Conservation (phyloP, 2,797 vertebrate genomes). For the Rhyacichthys aspro region DNA sequence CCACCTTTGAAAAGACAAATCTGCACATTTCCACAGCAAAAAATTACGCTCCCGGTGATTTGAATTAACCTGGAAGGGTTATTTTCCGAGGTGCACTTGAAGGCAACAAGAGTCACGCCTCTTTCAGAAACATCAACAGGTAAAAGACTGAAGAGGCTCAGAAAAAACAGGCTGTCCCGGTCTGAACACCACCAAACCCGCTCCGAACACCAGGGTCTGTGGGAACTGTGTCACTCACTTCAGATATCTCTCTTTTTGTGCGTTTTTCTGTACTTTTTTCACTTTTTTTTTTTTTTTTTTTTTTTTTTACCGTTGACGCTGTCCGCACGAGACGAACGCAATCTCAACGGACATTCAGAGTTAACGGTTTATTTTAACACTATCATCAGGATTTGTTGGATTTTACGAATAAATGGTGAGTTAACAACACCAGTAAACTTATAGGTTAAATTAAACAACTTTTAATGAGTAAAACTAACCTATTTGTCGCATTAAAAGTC, state of each 20-base stretch:
- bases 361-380: neutral
- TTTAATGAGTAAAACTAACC: neutral
- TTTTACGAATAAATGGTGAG: neutral
- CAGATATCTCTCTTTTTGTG: neutral
- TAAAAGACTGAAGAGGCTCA: neutral
- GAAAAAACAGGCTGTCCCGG: neutral
- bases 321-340: neutral
- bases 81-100: neutral
- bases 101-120: neutral
- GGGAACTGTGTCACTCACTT: neutral
- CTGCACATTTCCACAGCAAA: no score
- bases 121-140: neutral
- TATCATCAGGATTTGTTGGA: no score
- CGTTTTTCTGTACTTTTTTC: neutral
- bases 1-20: no score
- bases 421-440: neutral
- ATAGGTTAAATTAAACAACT: no score
- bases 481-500: neutral
- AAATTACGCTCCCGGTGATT: no score
- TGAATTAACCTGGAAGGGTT: neutral
- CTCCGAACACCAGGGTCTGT: neutral
- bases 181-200: neutral
- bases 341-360: neutral
- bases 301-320: neutral
- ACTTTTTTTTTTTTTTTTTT: no score